Base-by-base conservation (phyloP, 2,113 vertebrate species). In the Peromyscus maniculatus region DNA sequence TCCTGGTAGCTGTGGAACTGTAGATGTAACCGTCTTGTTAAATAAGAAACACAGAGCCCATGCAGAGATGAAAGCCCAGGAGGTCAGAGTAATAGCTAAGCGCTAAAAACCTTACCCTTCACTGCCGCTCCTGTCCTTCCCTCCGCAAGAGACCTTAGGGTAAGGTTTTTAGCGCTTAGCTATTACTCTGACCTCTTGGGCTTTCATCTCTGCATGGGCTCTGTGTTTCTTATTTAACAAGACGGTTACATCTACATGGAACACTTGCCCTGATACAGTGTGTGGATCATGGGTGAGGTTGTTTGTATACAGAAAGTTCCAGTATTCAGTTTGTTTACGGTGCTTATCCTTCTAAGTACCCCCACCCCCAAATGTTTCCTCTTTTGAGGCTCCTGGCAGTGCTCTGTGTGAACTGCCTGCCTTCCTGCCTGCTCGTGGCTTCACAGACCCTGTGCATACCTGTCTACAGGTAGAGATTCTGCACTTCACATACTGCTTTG, bases 381-480 rank as follows among this genome's bases (percentile, higher is more conserved):
- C 80, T 87, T 78, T 59, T 26, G 66, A 69, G 66, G 66, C 66
- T 31, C 2, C 4, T 19, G 21, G 24, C 39, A 7, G 83, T 90
- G 71, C 3, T 31, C 33, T 31, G 46, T 19, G 49, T 46, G 5
- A 8, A n/a, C 0, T 83, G 31, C 5, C 39, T 71, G 87, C 67
- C 67, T 24, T 52, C 33, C 11, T 74, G 43, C 17, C 66, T 33
- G 91, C 88, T 78, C 3, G 0, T 2, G 66, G 64, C 62, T 80
- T 86, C 46, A 62, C 66, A 91, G 62, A 22, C 3, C 33, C 83
- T 92, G 49, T 93, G 17, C 69, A 88, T 74, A 91, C 21, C 69
- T 91, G 86, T 93, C 95, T 49, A 28, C 21, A 64, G 39, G 94
- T 66, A 91, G 39, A 91, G 67, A 84, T 95, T 96, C 52, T 66